Base-by-base conservation (phyloP, 2,797 vertebrate species). In the Stomatorhinus walkeri region DNA sequence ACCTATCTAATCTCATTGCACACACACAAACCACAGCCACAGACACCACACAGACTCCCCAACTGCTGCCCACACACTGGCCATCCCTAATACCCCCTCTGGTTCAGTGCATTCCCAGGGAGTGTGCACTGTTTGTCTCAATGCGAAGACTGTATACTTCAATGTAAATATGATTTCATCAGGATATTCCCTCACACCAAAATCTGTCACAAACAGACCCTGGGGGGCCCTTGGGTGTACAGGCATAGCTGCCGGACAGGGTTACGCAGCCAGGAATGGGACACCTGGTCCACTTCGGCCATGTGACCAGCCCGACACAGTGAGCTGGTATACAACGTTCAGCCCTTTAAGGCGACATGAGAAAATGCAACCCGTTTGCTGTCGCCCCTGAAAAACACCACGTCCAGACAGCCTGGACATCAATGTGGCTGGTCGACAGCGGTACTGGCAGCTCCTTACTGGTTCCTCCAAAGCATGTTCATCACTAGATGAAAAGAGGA, bases 1-100 rank as follows among this genome's bases (percentile, higher is more conserved):
- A 93, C 9, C 61, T 28, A 68, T 28, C 24, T 28, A 68, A 12
- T 68, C 88, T 91, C 93, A 93, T 92, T 92, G 93, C 93, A 90
- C 89, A 2, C 87, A 46, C 64, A 19, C 56, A n/a, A 51, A 86
- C n/a, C n/a, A 51, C 16, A 4, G 3, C 43, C 9, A 9, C 22
- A 24, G 22, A 49, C 43, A 49, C 4, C n/a, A 52, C 43, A 19
- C 72, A 76, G 72, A 40, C 36, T 76, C 72, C 72, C 72, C 72
- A 40, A 14, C 46, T 3, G 43, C 83, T 46, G n/a, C 46, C n/a
- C 83, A 49, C 83, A 51, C 79, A 85, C 10, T 85, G 43, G 46
- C 83, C 46, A 24, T 51, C 43, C 28, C n/a, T 51, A 49, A 16
- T 14, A 12, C 68, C 68, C 68, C 68, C 72, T 40, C 2, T 16